Percentiles rank a stretch among this genome's conserved stretches.
Conservation (phyloP, 2,113 vertebrate genomes). For the Vimba vimba region DNA sequence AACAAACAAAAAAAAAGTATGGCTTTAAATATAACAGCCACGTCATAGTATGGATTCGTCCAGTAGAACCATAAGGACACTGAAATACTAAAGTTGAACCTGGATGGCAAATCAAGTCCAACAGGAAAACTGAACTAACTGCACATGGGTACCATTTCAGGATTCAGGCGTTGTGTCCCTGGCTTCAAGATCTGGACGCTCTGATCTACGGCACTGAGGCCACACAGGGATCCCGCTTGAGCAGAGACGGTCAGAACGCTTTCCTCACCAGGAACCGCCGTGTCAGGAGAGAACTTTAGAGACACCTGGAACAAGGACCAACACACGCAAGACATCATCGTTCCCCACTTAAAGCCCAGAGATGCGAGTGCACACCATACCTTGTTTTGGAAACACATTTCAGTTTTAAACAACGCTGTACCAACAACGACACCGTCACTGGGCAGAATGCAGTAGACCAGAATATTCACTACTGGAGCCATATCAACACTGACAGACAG, state of each 20-base stretch:
- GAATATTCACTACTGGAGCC: too few species aligned
- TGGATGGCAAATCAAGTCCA: background rate
- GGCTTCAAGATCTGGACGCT: conserved; percentile 81
- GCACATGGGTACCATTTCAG: conserved; percentile 56
- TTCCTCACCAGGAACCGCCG: conserved; percentile 74
- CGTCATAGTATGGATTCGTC: too few species aligned
- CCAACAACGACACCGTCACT: too few species aligned
- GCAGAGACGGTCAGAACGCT: conserved; percentile 69
- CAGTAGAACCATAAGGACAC: too few species aligned
- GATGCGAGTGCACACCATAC: conserved; percentile 59
- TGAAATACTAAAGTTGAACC: too few species aligned
- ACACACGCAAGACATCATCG: background rate
- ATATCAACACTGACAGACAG: too few species aligned
- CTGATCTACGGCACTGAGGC: conserved; percentile 80
- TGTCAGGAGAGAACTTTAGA: conserved; percentile 71
- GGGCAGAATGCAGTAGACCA: too few species aligned
- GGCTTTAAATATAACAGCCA: too few species aligned
- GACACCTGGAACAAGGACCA: conserved; percentile 67
- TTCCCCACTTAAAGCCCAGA: background rate
- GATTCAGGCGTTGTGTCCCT: conserved; percentile 69
- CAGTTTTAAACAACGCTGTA: background rate
- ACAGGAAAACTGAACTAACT: too few species aligned
- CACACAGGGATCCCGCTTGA: conserved; percentile 81
- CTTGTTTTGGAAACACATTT: conserved; percentile 86
- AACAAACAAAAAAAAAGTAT: too few species aligned